Evolutionary conservation across 2,797 vertebrate species (phyloP).

Genomic region (Propithecus perrieri): DNA sequence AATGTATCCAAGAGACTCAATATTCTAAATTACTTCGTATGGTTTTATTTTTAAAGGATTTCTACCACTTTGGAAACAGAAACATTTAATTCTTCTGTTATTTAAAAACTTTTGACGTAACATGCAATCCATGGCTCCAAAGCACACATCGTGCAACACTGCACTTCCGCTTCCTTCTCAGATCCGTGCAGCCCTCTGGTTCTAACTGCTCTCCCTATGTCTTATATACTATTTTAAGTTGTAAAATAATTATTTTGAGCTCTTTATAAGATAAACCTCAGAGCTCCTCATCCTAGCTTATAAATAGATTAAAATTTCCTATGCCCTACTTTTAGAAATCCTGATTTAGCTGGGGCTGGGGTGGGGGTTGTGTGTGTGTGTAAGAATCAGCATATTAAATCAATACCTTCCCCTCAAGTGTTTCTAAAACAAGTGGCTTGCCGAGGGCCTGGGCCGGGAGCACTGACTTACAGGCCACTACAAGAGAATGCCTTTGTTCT

Average conservation of each 20-base stretch:
- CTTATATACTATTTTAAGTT: not conserved
- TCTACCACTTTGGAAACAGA: not conserved
- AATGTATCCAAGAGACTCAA: not conserved
- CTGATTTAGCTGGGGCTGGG: not conserved
- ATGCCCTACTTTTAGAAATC: fast-evolving
- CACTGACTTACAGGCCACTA: fast-evolving
- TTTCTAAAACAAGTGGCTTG: not conserved
- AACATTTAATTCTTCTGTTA: not conserved
- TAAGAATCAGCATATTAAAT: too few relatives aligned
- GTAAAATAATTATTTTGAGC: not conserved
- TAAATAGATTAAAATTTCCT: not conserved
- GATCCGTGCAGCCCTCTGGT: not conserved
- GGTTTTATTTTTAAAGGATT: not conserved
- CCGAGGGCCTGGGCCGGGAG: not conserved
- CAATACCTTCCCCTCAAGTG: too few relatives aligned
- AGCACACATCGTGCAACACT: fast-evolving
- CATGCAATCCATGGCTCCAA: not conserved
- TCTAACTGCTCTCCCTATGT: not conserved
- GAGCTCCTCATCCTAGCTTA: not conserved
- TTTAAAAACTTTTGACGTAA: not conserved
- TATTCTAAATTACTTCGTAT: not conserved
- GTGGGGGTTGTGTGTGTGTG: not conserved
- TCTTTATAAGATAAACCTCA: not conserved
- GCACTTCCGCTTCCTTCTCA: not conserved
- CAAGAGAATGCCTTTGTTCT: not conserved